These are phyloP conservation scores for Alethe castanea DNA, from an alignment of 2,113 vertebrate species.

Conservation along the genomic window DNA sequence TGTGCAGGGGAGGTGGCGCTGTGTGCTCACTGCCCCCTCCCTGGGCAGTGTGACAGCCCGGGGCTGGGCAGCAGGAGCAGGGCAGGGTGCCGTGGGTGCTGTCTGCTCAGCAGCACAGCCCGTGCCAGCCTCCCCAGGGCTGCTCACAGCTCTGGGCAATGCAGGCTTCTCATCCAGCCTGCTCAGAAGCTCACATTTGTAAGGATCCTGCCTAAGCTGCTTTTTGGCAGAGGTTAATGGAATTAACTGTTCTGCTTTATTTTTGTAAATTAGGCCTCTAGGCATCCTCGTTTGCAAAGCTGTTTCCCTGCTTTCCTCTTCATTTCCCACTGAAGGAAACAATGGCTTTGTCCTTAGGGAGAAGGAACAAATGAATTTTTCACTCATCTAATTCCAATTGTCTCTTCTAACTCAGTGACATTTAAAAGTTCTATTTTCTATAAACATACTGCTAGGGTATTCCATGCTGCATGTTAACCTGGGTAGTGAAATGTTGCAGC, in stretches of 20 bases:
- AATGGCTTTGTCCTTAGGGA: neutral
- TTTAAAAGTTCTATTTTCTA: neutral
- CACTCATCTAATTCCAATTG: neutral
- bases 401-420: neutral
- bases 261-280: neutral
- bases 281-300: neutral
- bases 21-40: too few species aligned
- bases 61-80: neutral
- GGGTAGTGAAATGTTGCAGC: neutral
- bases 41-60: neutral
- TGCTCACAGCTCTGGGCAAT: neutral
- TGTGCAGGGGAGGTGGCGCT: neutral
- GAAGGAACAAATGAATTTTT: neutral
- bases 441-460: neutral
- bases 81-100: neutral
- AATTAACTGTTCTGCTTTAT: neutral
- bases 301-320: neutral
- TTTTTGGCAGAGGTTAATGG: neutral
- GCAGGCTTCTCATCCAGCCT: neutral
- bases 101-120: neutral
- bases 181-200: neutral
- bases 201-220: neutral
- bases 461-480: neutral
- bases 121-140: neutral
- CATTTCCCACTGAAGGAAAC: neutral